These are phyloP conservation scores for Chlorodrepanis virens DNA, from an alignment of 2,113 vertebrate genomes.

Conservation along the genomic window DNA sequence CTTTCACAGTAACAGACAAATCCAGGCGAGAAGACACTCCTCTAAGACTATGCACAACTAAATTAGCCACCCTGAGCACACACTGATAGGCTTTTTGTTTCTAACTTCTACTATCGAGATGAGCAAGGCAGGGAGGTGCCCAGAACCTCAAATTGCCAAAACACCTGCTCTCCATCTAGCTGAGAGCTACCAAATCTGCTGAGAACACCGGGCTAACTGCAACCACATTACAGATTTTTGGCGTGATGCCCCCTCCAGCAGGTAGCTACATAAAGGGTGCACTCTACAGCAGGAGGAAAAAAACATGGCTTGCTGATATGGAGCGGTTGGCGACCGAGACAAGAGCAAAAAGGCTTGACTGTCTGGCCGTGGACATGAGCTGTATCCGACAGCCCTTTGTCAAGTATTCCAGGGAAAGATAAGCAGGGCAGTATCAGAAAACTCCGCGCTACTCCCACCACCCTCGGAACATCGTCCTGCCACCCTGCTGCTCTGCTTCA, in stretches of 20 bases:
- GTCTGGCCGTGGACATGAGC: fast-evolving
- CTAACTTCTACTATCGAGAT: neutral
- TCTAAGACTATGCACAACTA: neutral
- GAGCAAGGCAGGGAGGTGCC: neutral
- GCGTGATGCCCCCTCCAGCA: neutral
- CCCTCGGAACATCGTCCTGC: neutral
- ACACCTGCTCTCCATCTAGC: neutral
- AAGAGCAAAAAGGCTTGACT: neutral
- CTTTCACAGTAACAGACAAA: neutral
- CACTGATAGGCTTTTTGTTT: neutral
- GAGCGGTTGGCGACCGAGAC: neutral
- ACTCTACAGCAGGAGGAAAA: neutral
- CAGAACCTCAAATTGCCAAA: neutral
- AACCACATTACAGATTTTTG: neutral
- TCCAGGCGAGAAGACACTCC: neutral
- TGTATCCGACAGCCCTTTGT: neutral
- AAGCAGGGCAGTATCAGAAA: neutral
- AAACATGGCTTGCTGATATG: neutral
- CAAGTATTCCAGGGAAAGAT: neutral
- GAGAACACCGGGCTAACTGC: neutral
- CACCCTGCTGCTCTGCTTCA: neutral
- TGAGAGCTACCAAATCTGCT: neutral
- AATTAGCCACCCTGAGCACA: neutral
- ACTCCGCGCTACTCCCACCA: neutral
- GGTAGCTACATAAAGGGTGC: neutral